Conservation (phyloP, 2,888 invertebrate genomes). For the Zygogramma bicolorata region DNA sequence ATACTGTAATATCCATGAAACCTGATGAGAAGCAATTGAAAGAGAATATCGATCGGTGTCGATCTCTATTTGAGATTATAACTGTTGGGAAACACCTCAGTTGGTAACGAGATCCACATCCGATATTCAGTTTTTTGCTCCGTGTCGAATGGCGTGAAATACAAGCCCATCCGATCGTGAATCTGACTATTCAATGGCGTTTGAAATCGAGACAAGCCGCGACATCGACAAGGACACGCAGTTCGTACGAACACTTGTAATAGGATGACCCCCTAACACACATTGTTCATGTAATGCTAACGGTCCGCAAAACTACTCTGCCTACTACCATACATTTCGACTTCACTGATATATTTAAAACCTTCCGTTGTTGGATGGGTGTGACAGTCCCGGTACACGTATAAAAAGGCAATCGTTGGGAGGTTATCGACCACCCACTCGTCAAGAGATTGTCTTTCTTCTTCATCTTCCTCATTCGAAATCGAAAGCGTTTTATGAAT, state of each 20-base stretch:
- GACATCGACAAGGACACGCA: constrained; percentile 19
- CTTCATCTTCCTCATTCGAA: neutral
- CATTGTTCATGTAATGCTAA: constrained; percentile 23
- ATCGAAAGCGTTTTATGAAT: neutral
- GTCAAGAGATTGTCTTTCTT: neutral
- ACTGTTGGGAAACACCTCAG: no score
- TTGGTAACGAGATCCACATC: no score
- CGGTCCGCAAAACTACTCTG: constrained; percentile 7
- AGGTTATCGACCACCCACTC: neutral
- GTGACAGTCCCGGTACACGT: neutral
- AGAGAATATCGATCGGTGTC: no score
- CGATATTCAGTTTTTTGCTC: neutral
- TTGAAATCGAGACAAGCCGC: constrained; percentile 14
- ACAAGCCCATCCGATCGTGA: neutral
- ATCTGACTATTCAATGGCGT: neutral
- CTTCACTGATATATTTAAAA: constrained; percentile 3
- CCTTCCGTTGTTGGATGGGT: neutral
- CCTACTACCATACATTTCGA: constrained; percentile 14
- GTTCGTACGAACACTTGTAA: constrained; percentile 12
- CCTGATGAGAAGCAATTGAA: no score
- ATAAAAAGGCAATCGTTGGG: neutral
- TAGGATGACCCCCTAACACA: constrained; percentile 20
- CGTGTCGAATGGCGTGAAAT: neutral
- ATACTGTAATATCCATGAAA: no score
- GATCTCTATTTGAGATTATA: no score